These are phyloP conservation scores for Latrodectus geometricus DNA, from an alignment of 1,140 invertebrate genomes.

Conservation along the genomic window DNA sequence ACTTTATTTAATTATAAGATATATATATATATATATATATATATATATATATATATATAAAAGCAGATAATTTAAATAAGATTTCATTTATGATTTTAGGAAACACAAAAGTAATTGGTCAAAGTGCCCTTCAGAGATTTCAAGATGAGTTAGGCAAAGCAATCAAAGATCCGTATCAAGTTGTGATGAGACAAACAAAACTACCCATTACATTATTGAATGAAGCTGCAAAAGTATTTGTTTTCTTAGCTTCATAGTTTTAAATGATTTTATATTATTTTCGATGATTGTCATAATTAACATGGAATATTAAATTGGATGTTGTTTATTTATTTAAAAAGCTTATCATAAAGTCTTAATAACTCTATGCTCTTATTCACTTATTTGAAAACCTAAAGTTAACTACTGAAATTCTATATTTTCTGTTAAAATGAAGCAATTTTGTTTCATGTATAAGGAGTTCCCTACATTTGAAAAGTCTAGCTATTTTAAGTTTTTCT, in stretches of 20 bases:
- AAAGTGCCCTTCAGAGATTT: conserved; percentile 95
- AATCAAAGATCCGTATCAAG: conserved; percentile 95
- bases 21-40: neutral
- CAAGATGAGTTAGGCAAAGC: conserved; percentile 95
- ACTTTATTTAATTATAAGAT: neutral
- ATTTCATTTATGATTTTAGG: conserved; percentile 66
- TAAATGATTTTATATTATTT: neutral
- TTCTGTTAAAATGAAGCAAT: too few species aligned
- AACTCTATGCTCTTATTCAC: too few species aligned
- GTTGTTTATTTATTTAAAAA: neutral
- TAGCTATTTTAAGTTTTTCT: too few species aligned
- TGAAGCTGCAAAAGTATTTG: conserved; percentile 84
- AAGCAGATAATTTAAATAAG: neutral
- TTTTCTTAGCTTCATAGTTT: neutral
- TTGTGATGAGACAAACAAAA: conserved; percentile 96
- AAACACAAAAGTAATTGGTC: conserved; percentile 82
- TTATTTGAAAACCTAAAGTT: too few species aligned
- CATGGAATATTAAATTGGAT: neutral
- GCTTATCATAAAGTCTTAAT: neutral
- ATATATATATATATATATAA: neutral
- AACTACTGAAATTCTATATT: too few species aligned
- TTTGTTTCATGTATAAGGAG: too few species aligned
- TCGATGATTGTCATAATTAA: neutral
- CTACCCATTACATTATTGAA: conserved; percentile 94
- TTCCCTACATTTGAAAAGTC: too few species aligned